Base-by-base conservation (phyloP, 1,140 invertebrate genomes). In the Helicoverpa zea region DNA sequence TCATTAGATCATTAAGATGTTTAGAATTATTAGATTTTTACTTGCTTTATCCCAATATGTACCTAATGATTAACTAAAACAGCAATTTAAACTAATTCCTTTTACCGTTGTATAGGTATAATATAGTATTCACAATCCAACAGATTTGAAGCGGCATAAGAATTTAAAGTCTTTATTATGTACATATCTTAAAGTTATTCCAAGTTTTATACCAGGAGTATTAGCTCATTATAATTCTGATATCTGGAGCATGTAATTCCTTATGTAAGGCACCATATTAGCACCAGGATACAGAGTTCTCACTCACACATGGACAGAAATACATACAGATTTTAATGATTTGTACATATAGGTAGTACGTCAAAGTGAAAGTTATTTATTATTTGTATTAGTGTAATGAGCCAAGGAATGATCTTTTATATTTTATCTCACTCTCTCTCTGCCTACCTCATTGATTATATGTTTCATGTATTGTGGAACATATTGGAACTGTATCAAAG, bases 191-290 rank as follows among this genome's bases (percentile, higher is more conserved):
- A 18, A 13, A 70, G 66, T 70, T 70, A 52, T 70, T 70, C 16
- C 66, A 70, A 70, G 47, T 70, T 70, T 52, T 70, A 23, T 29
- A 70, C 66, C 47, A 4, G 66, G 64, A 68, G 18, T 52, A 70
- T 70, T 70, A 70, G 47, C 66, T 70, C 47, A 70, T 70, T 70
- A 43, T 43, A 70, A 70, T 70, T 70, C 49, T 52, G 66, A 52
- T 70, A 70, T 70, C 66, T 52, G 52, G 7, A 51, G 18, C 66
- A 49, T 70, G 16, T 52, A 68, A 68, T 68, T 68, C 64, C 64
- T 68, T 68, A 30, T 51, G 64, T 51, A 51, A 68, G 23, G 3
- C 23, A 2, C 35, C 9, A 49, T 68, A 51, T 68, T 51, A 63
- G 23, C 23, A 64, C 30, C 14, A 9, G 61, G 43, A 30, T 16